Evolutionary conservation across 2,113 vertebrate species (phyloP), one percentile per base, ranked within the genome.

Genomic region (Larimichthys polyactis): DNA sequence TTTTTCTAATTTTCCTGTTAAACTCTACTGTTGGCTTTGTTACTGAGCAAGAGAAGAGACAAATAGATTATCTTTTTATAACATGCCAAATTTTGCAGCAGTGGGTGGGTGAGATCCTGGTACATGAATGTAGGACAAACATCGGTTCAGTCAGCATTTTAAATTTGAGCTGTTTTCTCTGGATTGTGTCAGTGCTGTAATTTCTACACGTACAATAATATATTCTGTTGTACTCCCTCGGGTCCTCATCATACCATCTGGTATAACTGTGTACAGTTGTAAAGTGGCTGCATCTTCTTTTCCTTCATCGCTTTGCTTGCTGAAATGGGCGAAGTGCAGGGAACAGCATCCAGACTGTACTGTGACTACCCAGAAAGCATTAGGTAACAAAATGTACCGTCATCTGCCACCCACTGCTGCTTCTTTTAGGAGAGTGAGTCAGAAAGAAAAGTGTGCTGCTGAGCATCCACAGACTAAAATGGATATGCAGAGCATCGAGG

Each of bases 341-440:
- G 60, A 86, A 73, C 32, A 17, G 51, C 55, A 63, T 68, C 72
- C 73, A 20, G 55, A n/a, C 24, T 62, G 71, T 81, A 71, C 85
- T 82, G 57, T 71, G 62, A 71, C 82, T 88, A 75, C 59, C 60
- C 65, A 43, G 76, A 78, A 68, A 79, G 78, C 84, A 81, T 90
- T 86, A 81, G 86, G 81, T 91, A 88, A 91, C 86, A 84, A 68
- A 52, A 74, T 88, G 88, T 84, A 59, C 82, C 83, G 71, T 87
- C 80, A 81, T 84, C 73, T 83, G 48, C 83, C 90, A 72, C 92
- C 86, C 90, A 90, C 88, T 64, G 72, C 75, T 90, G 27, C 89
- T 32, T 85, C 70, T 90, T 90, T 89, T 87, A 83, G 89, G 60
- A 65, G 72, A 54, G 75, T 91, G 90, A 92, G 85, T 91, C 91